Base-by-base conservation (phyloP, 2,888 invertebrate species). In the Orchestes rusci region DNA sequence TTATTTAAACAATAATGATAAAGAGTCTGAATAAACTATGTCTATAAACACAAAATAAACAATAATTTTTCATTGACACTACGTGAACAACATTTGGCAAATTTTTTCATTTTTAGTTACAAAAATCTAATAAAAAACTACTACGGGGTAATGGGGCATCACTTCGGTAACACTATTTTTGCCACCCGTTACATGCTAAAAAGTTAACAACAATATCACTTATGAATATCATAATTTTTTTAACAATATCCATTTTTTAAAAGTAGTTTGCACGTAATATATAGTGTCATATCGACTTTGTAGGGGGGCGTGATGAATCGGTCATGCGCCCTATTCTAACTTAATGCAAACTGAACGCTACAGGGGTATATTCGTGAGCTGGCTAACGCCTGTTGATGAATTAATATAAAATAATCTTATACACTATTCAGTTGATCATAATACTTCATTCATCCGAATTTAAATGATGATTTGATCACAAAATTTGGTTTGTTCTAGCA, bases 1-100 rank as follows among this genome's bases (percentile, higher is more conserved):
- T 44, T 48, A 44, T 44, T 48, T 28, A 35, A 44, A 43, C 43
- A 48, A 43, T 36, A 44, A 43, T 40, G 36, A 44, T 48, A 44
- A 44, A 36, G 32, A 17, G 29, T 44, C 44, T 44, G 15, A 37
- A 48, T 48, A 48, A 44, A 44, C 43, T 47, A 42, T 47, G 33
- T 39, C 39, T 29, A n/a, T 16, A 35, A 47, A 47, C 42, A 42
- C 34, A 46, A 41, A 29, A 47, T 38, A 47, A 47, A 23, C 10
- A 23, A 23, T 10, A 23, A 23, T 23, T 7, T 23, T 23, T 23
- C 7, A 5, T 23, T 23, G 23, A 10, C 7, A 5, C 10, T 5
- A 23, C 5, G 23, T n/a, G n/a, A n/a, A n/a, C n/a, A n/a, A n/a
- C n/a, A n/a, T n/a, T n/a, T n/a, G n/a, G n/a, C n/a, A n/a, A n/a